Conservation (phyloP, 2,888 invertebrate genomes). For the Tineola bisselliella region DNA sequence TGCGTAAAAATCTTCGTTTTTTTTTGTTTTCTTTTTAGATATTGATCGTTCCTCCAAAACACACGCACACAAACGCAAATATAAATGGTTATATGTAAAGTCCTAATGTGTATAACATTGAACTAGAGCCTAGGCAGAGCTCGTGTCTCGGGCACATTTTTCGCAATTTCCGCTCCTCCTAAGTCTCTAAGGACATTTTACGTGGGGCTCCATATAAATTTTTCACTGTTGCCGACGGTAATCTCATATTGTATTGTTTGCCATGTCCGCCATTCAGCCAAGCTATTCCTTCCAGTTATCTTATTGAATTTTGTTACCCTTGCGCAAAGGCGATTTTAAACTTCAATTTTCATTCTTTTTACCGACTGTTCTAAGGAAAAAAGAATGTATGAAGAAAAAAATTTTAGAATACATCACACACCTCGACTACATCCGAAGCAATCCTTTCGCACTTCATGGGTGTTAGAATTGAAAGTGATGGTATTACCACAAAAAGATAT, state of each 20-base stretch:
- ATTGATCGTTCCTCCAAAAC: too few relatives aligned
- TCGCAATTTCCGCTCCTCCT: slow-evolving; percentile 23
- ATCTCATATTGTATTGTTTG: slow-evolving; percentile 28
- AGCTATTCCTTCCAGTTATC: slow-evolving; percentile 23
- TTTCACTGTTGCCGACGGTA: slow-evolving; percentile 28
- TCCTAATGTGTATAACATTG: not conserved
- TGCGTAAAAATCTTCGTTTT: too few relatives aligned
- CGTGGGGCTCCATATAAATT: slow-evolving; percentile 21
- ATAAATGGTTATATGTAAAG: not conserved
- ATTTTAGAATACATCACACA: too few relatives aligned
- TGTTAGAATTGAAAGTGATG: too few relatives aligned
- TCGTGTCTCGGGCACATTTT: slow-evolving; percentile 28
- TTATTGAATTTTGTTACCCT: slow-evolving; percentile 27
- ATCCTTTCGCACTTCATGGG: too few relatives aligned
- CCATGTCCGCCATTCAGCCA: slow-evolving; percentile 19
- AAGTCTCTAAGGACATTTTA: slow-evolving; percentile 12
- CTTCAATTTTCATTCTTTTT: too few relatives aligned
- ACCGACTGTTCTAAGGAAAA: too few relatives aligned
- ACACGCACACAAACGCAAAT: not conserved
- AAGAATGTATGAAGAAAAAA: too few relatives aligned
- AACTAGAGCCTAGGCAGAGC: slow-evolving; percentile 1
- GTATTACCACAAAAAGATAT: too few relatives aligned
- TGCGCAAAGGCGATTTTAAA: not conserved
- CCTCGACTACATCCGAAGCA: too few relatives aligned
- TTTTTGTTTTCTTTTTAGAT: too few relatives aligned